Evolutionary conservation across 2,113 vertebrate genomes (phyloP).

Genomic region (Rhadina sibilatrix): DNA sequence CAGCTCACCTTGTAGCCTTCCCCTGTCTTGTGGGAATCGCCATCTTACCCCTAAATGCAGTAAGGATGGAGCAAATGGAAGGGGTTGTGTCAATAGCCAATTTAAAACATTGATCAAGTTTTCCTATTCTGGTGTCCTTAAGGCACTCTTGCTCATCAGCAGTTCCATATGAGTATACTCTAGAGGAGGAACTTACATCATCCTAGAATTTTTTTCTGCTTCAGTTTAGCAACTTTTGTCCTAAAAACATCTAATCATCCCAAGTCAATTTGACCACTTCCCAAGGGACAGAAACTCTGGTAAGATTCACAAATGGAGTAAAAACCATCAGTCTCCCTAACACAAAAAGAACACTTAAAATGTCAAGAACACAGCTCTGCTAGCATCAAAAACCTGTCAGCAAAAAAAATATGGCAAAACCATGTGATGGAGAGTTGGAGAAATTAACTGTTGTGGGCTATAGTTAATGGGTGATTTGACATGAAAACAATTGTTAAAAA

Average conservation of each 20-base stretch:
- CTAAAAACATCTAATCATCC: not conserved
- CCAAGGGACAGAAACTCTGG: not conserved
- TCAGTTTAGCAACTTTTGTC: not conserved
- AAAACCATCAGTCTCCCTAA: slow-evolving; percentile 23
- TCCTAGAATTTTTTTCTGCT: not conserved
- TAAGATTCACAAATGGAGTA: not conserved
- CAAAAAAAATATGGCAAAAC: slow-evolving; percentile 52
- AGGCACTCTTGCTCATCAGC: not conserved
- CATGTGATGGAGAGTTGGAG: not conserved
- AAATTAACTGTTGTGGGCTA: slow-evolving; percentile 58
- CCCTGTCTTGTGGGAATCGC: not conserved
- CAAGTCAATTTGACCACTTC: slow-evolving; percentile 39
- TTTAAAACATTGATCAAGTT: not conserved
- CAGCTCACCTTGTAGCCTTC: not conserved
- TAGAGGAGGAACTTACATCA: not conserved
- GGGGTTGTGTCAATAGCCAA: not conserved
- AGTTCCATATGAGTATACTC: not conserved
- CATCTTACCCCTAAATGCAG: not conserved
- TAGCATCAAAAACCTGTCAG: slow-evolving; percentile 52
- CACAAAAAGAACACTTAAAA: not conserved
- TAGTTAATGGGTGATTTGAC: slow-evolving; percentile 36
- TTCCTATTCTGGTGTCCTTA: not conserved
- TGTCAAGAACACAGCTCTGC: not conserved
- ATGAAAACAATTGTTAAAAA: not conserved
- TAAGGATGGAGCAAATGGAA: not conserved